Conservation (phyloP, 2,797 vertebrate species). For the Sebastes oblongus region DNA sequence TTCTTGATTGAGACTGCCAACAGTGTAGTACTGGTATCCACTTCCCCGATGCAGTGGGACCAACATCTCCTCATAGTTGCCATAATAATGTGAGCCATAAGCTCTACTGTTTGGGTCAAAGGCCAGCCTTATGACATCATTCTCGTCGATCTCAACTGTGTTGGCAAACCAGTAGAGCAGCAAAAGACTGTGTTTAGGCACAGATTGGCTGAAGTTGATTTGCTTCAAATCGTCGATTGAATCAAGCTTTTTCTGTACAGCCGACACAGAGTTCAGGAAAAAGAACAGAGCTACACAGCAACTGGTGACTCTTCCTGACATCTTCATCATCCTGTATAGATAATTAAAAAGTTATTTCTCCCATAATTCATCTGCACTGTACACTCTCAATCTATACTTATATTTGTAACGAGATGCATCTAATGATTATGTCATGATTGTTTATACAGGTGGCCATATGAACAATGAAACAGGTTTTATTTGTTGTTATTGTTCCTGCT, state of each 20-base stretch:
- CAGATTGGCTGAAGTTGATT: conserved; percentile 33
- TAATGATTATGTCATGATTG: neutral
- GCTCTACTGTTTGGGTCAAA: conserved; percentile 52
- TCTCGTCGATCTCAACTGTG: conserved; percentile 22
- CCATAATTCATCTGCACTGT: neutral
- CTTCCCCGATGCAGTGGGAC: conserved; percentile 17
- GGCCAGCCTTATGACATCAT: conserved; percentile 26
- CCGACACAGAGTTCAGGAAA: conserved; percentile 19
- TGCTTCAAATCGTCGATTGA: conserved; percentile 55
- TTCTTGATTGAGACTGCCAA: conserved; percentile 58
- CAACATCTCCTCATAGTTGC: conserved; percentile 60
- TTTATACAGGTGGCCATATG: neutral
- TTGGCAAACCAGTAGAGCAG: conserved; percentile 73
- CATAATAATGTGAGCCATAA: conserved; percentile 67
- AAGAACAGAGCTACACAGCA: conserved; percentile 39
- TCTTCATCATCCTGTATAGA: conserved; percentile 44
- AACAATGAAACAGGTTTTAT: neutral
- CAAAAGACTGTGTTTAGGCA: conserved; percentile 57
- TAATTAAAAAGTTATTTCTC: neutral
- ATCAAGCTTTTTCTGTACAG: conserved; percentile 15
- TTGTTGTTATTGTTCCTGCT: neutral
- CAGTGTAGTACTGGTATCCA: conserved; percentile 53
- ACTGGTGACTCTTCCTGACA: neutral
- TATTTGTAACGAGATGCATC: neutral
- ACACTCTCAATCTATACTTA: neutral